Evolutionary conservation across 1,140 invertebrate genomes (phyloP).

Genomic region (Drosophila pseudoobscura): DNA sequence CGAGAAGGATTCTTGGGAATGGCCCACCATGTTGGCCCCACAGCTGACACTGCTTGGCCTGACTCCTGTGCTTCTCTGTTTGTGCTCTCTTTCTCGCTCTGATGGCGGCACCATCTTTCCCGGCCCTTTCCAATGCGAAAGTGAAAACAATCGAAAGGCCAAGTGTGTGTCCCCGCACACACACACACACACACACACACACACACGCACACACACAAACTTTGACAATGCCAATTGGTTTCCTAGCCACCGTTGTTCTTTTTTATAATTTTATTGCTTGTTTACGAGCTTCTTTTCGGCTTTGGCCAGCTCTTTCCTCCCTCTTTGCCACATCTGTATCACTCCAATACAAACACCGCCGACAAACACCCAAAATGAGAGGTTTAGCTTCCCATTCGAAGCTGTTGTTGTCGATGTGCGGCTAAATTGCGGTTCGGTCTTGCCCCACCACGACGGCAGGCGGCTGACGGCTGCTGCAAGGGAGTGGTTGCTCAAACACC

Average conservation of each 20-base stretch:
- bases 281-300: constrained; percentile 76
- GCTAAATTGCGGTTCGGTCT: constrained; percentile 65
- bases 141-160: constrained; percentile 65
- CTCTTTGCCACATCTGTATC: constrained; percentile 36
- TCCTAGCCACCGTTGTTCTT: constrained; percentile 68
- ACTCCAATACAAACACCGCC: constrained; percentile 53
- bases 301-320: not conserved
- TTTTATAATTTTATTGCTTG: constrained; percentile 81
- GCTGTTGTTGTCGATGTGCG: constrained; percentile 56
- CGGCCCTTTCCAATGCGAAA: constrained; percentile 42
- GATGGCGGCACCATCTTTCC: no score
- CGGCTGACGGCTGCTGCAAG: constrained; percentile 4
- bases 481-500: constrained; percentile 54
- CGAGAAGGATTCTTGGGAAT: no score
- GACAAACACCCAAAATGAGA: constrained; percentile 23
- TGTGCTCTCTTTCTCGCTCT: not conserved
- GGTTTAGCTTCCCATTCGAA: constrained; percentile 21
- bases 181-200: not conserved
- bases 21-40: no score
- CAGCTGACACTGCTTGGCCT: no score
- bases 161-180: constrained; percentile 28
- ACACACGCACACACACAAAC: not conserved
- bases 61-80: no score
- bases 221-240: constrained; percentile 78
- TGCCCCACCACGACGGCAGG: constrained; percentile 29